These are phyloP conservation scores for Tyrannus savana DNA, from an alignment of 2,113 vertebrate genomes.

Conservation along the genomic window DNA sequence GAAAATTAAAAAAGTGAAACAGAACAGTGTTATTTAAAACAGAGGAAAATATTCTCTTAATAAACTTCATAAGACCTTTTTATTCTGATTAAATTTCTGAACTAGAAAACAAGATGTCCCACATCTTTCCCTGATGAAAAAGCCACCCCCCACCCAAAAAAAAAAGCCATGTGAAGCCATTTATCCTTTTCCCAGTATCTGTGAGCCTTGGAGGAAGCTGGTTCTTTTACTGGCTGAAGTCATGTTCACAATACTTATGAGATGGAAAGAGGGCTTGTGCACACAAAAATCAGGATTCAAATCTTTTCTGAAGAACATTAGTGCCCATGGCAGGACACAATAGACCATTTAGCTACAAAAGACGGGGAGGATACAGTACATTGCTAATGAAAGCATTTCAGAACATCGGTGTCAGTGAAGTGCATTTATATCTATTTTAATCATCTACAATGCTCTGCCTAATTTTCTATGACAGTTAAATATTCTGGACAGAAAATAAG, in stretches of 20 bases:
- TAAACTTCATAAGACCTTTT: background rate
- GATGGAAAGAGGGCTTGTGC: background rate
- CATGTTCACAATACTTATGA: background rate
- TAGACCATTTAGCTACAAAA: conserved; percentile 17
- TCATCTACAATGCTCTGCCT: background rate
- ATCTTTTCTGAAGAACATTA: background rate
- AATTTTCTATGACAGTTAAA: background rate
- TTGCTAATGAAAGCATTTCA: conserved; percentile 18
- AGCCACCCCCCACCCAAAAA: background rate
- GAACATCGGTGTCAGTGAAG: background rate
- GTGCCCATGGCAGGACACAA: background rate
- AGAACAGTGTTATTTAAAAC: background rate
- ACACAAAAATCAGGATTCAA: background rate
- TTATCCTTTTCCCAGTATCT: background rate
- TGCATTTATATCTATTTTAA: conserved; percentile 1
- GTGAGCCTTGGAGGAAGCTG: background rate
- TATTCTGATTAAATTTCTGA: background rate
- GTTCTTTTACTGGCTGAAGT: background rate
- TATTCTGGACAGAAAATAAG: conserved; percentile 18
- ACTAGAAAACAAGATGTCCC: background rate
- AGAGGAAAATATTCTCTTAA: background rate
- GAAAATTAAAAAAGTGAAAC: background rate
- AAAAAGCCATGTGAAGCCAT: background rate
- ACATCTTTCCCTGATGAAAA: background rate
- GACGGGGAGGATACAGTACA: background rate